These are phyloP conservation scores for Acrobasis suavella DNA, from an alignment of 2,888 invertebrate genomes.

Conservation along the genomic window DNA sequence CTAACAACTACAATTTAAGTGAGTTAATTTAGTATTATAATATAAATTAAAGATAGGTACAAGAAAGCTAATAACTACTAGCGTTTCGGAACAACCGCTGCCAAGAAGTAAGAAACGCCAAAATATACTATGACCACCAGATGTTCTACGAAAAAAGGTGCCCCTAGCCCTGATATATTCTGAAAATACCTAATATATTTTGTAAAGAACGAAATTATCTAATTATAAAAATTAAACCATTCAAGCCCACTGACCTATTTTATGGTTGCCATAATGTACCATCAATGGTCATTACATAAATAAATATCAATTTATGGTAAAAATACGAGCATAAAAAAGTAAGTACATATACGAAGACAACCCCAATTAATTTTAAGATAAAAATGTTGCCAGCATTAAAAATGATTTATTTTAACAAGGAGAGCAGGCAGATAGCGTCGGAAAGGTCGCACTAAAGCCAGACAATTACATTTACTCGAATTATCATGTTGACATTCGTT, in stretches of 20 bases:
- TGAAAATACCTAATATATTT: too few relatives aligned
- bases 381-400: conserved; percentile 21
- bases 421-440: conserved; percentile 22
- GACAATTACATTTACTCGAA: conserved; percentile 23
- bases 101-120: too few relatives aligned
- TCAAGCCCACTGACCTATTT: background rate
- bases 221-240: background rate
- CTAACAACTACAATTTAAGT: too few relatives aligned
- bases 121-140: too few relatives aligned
- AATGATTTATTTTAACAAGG: conserved; percentile 21
- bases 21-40: too few relatives aligned
- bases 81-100: too few relatives aligned
- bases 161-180: too few relatives aligned
- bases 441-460: conserved; percentile 25
- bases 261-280: background rate
- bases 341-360: conserved; percentile 14
- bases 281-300: background rate
- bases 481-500: conserved; percentile 29
- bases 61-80: too few relatives aligned
- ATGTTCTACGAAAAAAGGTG: too few relatives aligned
- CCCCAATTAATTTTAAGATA: conserved; percentile 14
- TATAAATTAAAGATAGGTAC: too few relatives aligned
- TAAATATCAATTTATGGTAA: conserved; percentile 8
- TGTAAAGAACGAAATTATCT: too few relatives aligned
- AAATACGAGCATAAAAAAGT: conserved; percentile 14